Evolutionary conservation across 2,797 vertebrate genomes (phyloP).

Genomic region (Tragelaphus oryx): DNA sequence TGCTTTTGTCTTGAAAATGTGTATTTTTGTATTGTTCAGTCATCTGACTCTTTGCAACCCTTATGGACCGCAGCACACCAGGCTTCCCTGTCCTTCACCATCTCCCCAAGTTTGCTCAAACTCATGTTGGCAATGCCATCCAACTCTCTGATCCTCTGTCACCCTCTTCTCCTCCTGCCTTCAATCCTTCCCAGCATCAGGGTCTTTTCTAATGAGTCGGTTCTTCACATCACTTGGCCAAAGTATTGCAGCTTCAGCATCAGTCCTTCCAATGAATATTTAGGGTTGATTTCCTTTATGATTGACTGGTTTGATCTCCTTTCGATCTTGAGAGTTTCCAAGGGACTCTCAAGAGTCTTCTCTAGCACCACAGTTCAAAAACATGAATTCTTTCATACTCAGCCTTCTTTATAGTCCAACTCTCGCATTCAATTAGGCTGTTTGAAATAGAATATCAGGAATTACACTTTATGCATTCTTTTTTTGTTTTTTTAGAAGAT

Average conservation of each 20-base stretch:
- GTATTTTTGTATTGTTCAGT: background rate
- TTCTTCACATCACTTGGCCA: background rate
- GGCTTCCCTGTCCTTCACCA: background rate
- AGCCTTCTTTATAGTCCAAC: background rate
- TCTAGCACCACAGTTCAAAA: background rate
- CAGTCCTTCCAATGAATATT: background rate
- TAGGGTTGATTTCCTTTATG: background rate
- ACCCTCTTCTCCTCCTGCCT: background rate
- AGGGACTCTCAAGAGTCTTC: background rate
- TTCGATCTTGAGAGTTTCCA: background rate
- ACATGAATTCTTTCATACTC: background rate
- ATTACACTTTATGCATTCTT: background rate
- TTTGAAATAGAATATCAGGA: background rate
- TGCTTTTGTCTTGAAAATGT: background rate
- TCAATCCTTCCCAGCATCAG: background rate
- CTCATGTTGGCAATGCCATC: background rate
- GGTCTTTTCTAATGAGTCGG: background rate
- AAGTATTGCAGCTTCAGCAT: background rate
- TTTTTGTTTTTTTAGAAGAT: background rate
- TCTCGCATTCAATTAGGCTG: background rate
- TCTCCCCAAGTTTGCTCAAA: background rate
- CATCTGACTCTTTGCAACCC: background rate
- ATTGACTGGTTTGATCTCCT: background rate
- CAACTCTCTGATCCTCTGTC: background rate
- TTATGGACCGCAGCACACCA: background rate